These are phyloP conservation scores for Lucifuga dentata DNA, from an alignment of 2,113 vertebrate genomes.

Conservation along the genomic window DNA sequence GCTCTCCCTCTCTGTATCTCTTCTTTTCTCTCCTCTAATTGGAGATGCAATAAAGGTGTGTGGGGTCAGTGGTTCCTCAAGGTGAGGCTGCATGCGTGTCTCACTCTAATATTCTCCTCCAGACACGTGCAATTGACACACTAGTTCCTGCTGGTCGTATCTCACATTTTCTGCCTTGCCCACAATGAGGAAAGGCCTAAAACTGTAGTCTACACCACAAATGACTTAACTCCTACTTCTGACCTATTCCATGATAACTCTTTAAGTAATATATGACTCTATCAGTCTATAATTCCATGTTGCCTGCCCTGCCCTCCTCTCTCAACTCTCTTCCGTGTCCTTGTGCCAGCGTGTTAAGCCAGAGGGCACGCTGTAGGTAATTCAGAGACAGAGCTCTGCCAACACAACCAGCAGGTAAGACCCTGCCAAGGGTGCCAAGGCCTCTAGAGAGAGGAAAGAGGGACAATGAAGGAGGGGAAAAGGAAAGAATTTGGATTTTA, in stretches of 20 bases:
- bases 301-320: slow-evolving; percentile 35
- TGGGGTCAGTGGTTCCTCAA: slow-evolving; percentile 84
- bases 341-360: slow-evolving; percentile 73
- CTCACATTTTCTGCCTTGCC: slow-evolving; percentile 43
- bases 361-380: slow-evolving; percentile 77
- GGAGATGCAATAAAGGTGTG: slow-evolving; percentile 79
- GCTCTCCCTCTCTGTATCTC: slow-evolving; percentile 71
- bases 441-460: slow-evolving; percentile 59
- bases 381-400: slow-evolving; percentile 72
- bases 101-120: slow-evolving; percentile 56
- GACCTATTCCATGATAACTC: slow-evolving; percentile 26
- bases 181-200: slow-evolving; percentile 46
- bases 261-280: slow-evolving; percentile 32
- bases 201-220: slow-evolving; percentile 26
- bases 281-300: slow-evolving; percentile 24
- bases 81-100: slow-evolving; percentile 74
- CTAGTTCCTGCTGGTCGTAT: slow-evolving; percentile 9
- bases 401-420: slow-evolving; percentile 64
- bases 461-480: not conserved
- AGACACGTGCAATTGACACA: slow-evolving; percentile 33
- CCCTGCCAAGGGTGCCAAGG: slow-evolving; percentile 70
- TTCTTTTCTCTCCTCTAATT: slow-evolving; percentile 76
- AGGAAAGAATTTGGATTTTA: slow-evolving; percentile 1
- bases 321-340: slow-evolving; percentile 57
- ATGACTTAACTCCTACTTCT: slow-evolving; percentile 27